Percentiles rank a stretch among this genome's conserved stretches.
phyloP scores from a whole-genome alignment of 2,888 invertebrate species.

The Melieria omissa region DNA sequence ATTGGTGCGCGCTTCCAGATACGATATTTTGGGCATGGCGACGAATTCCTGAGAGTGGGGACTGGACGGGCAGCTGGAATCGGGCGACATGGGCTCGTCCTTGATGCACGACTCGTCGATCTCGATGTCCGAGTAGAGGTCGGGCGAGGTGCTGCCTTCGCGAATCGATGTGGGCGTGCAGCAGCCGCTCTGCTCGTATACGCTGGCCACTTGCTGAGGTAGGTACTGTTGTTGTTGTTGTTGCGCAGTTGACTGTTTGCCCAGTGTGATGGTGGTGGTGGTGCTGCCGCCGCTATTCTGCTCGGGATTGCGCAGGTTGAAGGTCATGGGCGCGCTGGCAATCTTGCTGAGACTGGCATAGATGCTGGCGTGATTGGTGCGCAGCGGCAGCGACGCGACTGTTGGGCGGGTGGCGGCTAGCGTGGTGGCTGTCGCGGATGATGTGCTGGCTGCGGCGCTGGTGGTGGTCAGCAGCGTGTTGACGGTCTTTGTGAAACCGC shows the following conservation, averaged over 20 bases:
- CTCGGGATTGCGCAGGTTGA: constrained; percentile 49
- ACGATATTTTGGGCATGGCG: constrained; percentile 53
- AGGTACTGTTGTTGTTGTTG: constrained; percentile 48
- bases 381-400: constrained; percentile 12
- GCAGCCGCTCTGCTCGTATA: constrained; percentile 53
- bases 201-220: constrained; percentile 51
- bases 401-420: constrained; percentile 25
- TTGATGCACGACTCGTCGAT: constrained; percentile 71
- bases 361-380: constrained; percentile 39
- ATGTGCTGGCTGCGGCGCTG: constrained; percentile 13
- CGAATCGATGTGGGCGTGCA: constrained; percentile 53
- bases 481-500: constrained; percentile 30
- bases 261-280: constrained; percentile 41
- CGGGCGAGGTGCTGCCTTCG: constrained; percentile 59
- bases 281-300: constrained; percentile 29
- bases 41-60: constrained; percentile 64
- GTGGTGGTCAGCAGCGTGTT: constrained; percentile 35
- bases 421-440: constrained; percentile 33
- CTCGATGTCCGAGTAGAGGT: constrained; percentile 65
- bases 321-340: constrained; percentile 47
- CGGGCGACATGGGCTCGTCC: constrained; percentile 82
- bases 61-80: constrained; percentile 78
- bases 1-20: constrained; percentile 68
- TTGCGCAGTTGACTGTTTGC: constrained; percentile 43
- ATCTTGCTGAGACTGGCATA: constrained; percentile 46